Conservation (phyloP, 2,888 invertebrate genomes). For the Eristalis pertinax region DNA sequence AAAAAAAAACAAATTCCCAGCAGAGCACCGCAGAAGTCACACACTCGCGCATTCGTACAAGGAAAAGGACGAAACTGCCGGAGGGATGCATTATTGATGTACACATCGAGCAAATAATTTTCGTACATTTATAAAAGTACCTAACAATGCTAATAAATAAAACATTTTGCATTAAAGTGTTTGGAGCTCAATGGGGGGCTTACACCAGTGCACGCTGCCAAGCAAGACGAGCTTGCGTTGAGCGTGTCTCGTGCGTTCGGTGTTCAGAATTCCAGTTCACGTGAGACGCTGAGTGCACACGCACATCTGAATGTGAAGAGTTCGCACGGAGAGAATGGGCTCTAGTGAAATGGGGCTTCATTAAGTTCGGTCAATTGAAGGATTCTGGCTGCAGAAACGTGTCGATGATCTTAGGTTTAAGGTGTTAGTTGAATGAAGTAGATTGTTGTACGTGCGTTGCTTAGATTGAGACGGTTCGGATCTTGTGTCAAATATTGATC, state of each 20-base stretch:
- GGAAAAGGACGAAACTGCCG: constrained; percentile 71
- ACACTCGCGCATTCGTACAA: constrained; percentile 34
- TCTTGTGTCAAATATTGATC: neutral
- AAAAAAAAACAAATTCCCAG: constrained; percentile 8
- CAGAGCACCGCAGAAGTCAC: constrained; percentile 21
- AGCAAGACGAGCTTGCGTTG: constrained; percentile 3
- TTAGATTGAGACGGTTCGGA: neutral
- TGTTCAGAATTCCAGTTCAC: constrained; percentile 26
- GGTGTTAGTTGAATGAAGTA: neutral
- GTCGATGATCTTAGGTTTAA: constrained; percentile 16
- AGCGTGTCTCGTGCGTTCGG: constrained; percentile 38
- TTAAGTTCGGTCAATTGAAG: constrained; percentile 16
- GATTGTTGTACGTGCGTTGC: neutral
- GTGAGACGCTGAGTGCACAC: constrained; percentile 43
- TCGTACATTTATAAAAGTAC: constrained; percentile 74
- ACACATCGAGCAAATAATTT: constrained; percentile 75
- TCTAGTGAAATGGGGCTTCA: constrained; percentile 7
- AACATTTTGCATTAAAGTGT: constrained; percentile 76
- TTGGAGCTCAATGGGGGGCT: constrained; percentile 74
- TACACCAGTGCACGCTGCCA: constrained; percentile 54
- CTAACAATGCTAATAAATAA: constrained; percentile 76
- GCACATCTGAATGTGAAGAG: constrained; percentile 12
- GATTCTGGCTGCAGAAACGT: neutral
- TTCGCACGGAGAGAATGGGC: neutral
- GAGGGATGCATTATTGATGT: constrained; percentile 74